A percentile compares a stretch with the other conserved stretches of the same genome.
These are phyloP conservation scores for Xestia ashworthii DNA, from an alignment of 2,888 invertebrate species.

Conservation along the genomic window DNA sequence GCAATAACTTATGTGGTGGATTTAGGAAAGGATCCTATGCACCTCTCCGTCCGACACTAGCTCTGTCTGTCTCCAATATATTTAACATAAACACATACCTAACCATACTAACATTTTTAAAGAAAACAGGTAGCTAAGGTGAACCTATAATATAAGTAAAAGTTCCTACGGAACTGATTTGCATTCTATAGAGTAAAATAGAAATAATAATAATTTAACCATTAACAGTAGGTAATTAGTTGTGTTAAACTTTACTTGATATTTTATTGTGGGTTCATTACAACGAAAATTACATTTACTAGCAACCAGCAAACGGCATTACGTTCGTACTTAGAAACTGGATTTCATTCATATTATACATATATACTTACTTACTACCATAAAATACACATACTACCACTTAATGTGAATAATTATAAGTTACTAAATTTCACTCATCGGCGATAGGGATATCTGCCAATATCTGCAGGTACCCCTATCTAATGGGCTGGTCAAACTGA, in stretches of 20 bases:
- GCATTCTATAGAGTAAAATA: conserved; percentile 83
- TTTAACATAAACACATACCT: conserved; percentile 51
- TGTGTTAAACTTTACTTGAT: conserved; percentile 60
- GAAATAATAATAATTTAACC: conserved; percentile 67
- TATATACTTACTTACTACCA: conserved; percentile 17
- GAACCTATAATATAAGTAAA: conserved; percentile 67
- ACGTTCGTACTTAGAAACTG: conserved; percentile 61
- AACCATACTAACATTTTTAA: conserved; percentile 66
- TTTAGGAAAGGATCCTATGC: conserved; percentile 49
- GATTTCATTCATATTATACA: conserved; percentile 41
- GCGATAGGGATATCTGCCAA: background rate
- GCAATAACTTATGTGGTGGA: conserved; percentile 23
- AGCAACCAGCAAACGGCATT: conserved; percentile 25
- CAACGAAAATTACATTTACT: conserved; percentile 81
- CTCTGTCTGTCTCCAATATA: conserved; percentile 64
- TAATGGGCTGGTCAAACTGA: conserved; percentile 19
- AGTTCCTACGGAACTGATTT: conserved; percentile 85
- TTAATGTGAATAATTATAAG: conserved; percentile 22
- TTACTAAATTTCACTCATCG: conserved; percentile 2
- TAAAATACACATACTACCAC: conserved; percentile 12
- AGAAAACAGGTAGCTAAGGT: conserved; percentile 86
- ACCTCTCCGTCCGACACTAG: conserved; percentile 73
- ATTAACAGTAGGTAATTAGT: conserved; percentile 54
- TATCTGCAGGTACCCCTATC: conserved; percentile 1
- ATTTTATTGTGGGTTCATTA: conserved; percentile 81